Conservation (phyloP, 2,797 vertebrate species). For the Hippoglossus hippoglossus region DNA sequence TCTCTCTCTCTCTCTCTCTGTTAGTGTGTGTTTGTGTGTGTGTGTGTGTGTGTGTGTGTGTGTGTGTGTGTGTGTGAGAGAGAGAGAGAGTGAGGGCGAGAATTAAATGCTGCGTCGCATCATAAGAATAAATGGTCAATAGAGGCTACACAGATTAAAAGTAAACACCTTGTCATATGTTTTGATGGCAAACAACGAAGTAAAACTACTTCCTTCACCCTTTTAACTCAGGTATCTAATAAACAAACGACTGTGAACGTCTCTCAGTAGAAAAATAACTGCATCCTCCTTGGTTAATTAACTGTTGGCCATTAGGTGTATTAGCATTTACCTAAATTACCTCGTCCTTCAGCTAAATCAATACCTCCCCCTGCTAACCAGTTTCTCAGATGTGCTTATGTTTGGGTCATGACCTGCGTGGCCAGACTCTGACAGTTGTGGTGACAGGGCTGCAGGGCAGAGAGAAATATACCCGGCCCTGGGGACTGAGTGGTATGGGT, state of each 20-base stretch:
- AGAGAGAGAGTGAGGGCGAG: not conserved
- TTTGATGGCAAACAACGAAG: not conserved
- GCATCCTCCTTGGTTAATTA: conserved; percentile 31
- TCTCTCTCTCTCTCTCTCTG: not conserved
- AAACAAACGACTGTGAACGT: conserved; percentile 7
- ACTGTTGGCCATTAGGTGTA: not conserved
- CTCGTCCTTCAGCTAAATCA: conserved; percentile 37
- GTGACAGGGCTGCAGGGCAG: conserved; percentile 37
- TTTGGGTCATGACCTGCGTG: conserved; percentile 26
- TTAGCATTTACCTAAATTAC: conserved; percentile 40
- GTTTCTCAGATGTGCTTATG: not conserved
- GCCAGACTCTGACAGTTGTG: conserved; percentile 17
- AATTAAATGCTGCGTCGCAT: conserved; percentile 16
- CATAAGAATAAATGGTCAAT: conserved; percentile 14
- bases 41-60: not conserved
- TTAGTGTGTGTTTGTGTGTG: no score
- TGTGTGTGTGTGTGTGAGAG: not conserved
- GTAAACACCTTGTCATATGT: not conserved
- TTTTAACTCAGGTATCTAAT: not conserved
- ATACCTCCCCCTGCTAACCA: conserved; percentile 26
- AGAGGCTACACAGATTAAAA: conserved; percentile 11
- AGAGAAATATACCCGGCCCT: conserved; percentile 22
- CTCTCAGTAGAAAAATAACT: conserved; percentile 2
- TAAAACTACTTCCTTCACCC: not conserved
- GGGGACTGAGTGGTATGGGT: conserved; percentile 19